phyloP scores from a whole-genome alignment of 1,140 invertebrate species.

The Hestina assimilis region DNA sequence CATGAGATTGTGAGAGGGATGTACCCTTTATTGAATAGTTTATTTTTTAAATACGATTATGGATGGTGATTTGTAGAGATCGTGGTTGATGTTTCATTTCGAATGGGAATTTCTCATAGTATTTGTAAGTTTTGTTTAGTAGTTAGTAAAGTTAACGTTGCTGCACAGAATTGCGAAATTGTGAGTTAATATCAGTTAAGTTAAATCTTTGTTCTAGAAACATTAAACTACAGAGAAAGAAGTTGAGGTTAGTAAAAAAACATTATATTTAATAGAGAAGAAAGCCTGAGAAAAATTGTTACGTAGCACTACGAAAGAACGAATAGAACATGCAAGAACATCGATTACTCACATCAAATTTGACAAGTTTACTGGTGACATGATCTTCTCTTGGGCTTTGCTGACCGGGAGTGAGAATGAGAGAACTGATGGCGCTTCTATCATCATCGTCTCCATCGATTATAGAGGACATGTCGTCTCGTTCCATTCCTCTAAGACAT shows the following conservation, averaged over 20 bases:
- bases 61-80: not conserved
- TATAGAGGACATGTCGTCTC: slow-evolving; percentile 84
- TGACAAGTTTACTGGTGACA: slow-evolving; percentile 68
- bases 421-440: slow-evolving; percentile 82
- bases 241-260: slow-evolving; percentile 13
- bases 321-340: slow-evolving; percentile 20
- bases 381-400: slow-evolving; percentile 65
- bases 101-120: not conserved
- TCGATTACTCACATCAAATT: slow-evolving; percentile 63
- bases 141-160: slow-evolving; percentile 50
- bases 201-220: slow-evolving; percentile 18
- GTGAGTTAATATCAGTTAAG: slow-evolving; percentile 57
- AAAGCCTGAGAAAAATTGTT: slow-evolving; percentile 11
- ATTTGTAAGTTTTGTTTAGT: slow-evolving; percentile 9
- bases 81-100: not conserved
- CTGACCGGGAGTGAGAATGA: slow-evolving; percentile 67
- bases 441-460: slow-evolving; percentile 86
- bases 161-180: slow-evolving; percentile 38
- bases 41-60: not conserved
- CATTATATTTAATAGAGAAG: slow-evolving; percentile 3
- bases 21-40: slow-evolving; percentile 9
- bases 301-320: slow-evolving; percentile 18
- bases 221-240: slow-evolving; percentile 28
- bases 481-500: slow-evolving; percentile 84
- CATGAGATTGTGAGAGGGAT: slow-evolving; percentile 51